Evolutionary conservation across 2,888 invertebrate genomes (phyloP).

Genomic region (Chalcis sispes): DNA sequence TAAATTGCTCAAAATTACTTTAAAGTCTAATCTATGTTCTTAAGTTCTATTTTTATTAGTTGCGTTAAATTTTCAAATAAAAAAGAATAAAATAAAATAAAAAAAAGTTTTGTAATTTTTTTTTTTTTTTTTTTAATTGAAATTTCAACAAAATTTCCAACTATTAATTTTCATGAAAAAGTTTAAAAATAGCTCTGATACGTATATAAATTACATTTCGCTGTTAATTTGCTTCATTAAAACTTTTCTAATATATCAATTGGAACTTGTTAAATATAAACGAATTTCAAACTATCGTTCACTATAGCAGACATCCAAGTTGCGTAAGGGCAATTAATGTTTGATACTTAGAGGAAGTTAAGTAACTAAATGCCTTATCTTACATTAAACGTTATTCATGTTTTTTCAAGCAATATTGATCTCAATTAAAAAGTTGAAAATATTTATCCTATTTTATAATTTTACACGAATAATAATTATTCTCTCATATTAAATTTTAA

Average conservation of each 20-base stretch:
- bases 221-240: constrained; percentile 12
- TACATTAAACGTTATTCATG: constrained; percentile 11
- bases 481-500: no score
- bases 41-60: no score
- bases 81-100: no score
- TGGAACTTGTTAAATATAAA: constrained; percentile 40
- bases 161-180: neutral
- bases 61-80: no score
- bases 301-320: constrained; percentile 40
- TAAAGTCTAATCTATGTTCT: no score
- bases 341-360: constrained; percentile 48
- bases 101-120: no score
- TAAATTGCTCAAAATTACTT: no score
- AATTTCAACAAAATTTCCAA: no score
- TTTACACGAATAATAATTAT: no score
- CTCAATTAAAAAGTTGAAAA: no score
- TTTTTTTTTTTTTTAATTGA: no score
- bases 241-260: constrained; percentile 29
- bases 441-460: no score
- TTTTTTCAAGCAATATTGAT: constrained; percentile 18
- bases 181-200: neutral
- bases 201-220: neutral
- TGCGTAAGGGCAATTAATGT: constrained; percentile 51
- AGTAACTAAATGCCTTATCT: constrained; percentile 47
- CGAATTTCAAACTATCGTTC: constrained; percentile 50